These are phyloP conservation scores for Plemyria rubiginata DNA, from an alignment of 2,888 invertebrate species.

Conservation along the genomic window DNA sequence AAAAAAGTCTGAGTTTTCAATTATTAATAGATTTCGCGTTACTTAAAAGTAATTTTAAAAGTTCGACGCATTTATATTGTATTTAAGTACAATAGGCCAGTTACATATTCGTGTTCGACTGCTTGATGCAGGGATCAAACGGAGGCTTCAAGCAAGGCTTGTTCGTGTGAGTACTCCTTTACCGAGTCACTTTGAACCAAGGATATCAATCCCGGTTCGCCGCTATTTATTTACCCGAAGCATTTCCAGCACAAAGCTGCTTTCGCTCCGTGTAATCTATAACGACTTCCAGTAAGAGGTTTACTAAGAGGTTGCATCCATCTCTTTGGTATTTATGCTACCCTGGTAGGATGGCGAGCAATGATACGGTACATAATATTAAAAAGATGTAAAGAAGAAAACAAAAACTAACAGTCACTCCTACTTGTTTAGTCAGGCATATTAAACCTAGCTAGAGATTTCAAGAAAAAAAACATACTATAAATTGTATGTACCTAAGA, in stretches of 20 bases:
- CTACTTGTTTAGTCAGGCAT: no score
- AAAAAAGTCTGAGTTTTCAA: no score
- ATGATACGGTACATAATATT: conserved; percentile 2
- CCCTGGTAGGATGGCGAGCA: conserved; percentile 7
- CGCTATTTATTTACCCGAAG: conserved; percentile 23
- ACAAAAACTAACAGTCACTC: background rate
- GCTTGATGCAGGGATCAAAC: no score
- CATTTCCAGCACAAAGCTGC: conserved; percentile 23
- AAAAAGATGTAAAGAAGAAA: no score
- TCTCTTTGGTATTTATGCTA: conserved; percentile 22
- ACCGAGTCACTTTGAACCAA: conserved; percentile 14
- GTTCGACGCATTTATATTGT: no score
- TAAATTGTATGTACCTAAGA: background rate
- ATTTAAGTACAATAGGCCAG: background rate
- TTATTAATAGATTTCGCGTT: no score
- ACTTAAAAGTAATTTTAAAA: no score
- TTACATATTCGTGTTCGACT: background rate
- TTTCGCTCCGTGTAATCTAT: conserved; percentile 26
- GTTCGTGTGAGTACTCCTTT: conserved; percentile 7
- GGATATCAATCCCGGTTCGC: conserved; percentile 23
- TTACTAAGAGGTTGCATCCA: conserved; percentile 19
- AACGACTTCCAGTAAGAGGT: conserved; percentile 26
- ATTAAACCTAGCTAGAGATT: no score
- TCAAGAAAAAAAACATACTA: background rate
- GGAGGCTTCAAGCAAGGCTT: background rate